Conservation (phyloP, 1,140 invertebrate genomes). For the Drosophila sproati region DNA sequence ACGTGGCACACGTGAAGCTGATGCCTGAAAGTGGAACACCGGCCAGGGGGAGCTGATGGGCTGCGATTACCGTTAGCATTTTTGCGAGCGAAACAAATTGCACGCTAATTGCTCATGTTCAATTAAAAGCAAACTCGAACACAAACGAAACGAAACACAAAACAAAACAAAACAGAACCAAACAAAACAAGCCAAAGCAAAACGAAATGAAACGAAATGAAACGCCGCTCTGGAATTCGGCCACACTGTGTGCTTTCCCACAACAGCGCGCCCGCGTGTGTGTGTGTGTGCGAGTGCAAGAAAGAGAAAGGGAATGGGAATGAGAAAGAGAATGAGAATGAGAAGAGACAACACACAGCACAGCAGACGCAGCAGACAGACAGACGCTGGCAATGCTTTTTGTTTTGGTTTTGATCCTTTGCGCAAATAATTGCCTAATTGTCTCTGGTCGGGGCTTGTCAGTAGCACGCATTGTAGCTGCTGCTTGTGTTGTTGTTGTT, state of each 20-base stretch:
- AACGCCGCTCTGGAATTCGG: constrained; percentile 45
- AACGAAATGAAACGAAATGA: constrained; percentile 14
- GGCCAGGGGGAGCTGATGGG: not conserved
- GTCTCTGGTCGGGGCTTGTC: constrained; percentile 71
- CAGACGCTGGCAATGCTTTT: constrained; percentile 61
- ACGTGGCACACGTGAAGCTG: constrained; percentile 65
- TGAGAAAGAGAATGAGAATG: not conserved
- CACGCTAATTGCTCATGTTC: constrained; percentile 84
- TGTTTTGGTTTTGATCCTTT: constrained; percentile 83
- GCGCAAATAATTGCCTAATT: constrained; percentile 84
- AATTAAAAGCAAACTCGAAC: constrained; percentile 72
- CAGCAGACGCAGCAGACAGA: constrained; percentile 15
- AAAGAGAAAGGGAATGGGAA: not conserved
- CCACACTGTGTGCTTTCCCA: constrained; percentile 52
- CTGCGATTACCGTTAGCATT: constrained; percentile 65
- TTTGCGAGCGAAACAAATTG: constrained; percentile 78
- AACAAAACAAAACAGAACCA: constrained; percentile 12
- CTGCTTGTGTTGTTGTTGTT: not conserved
- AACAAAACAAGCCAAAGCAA: constrained; percentile 8
- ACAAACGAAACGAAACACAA: constrained; percentile 20
- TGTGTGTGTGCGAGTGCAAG: not conserved
- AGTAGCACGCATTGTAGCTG: constrained; percentile 43
- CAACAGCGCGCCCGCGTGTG: not conserved
- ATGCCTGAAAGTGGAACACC: not conserved
- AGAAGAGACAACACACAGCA: not conserved